These are phyloP conservation scores for Drosophila prosaltans DNA, from an alignment of 1,140 invertebrate genomes.

Conservation along the genomic window DNA sequence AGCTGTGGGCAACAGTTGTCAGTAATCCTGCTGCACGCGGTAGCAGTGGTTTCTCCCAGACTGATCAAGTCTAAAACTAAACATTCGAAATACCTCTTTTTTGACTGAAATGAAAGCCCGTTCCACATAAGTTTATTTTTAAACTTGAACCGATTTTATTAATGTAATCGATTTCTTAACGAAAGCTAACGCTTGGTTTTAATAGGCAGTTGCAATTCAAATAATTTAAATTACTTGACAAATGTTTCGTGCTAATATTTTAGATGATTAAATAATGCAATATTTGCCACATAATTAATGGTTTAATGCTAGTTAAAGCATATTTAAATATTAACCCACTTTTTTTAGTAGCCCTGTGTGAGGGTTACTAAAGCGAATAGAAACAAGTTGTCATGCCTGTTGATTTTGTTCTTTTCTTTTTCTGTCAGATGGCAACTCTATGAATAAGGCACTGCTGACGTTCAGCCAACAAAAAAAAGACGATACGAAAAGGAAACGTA, in stretches of 20 bases:
- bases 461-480: constrained; percentile 50
- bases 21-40: too few relatives aligned
- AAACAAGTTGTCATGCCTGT: constrained; percentile 25
- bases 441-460: constrained; percentile 43
- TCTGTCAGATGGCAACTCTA: constrained; percentile 36
- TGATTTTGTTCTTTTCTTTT: constrained; percentile 9
- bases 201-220: constrained; percentile 29
- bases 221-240: background rate
- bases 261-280: background rate
- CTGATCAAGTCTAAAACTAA: too few relatives aligned
- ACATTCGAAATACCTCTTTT: too few relatives aligned
- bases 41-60: too few relatives aligned
- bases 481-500: constrained; percentile 37
- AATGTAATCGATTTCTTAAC: too few relatives aligned
- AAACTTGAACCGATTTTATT: too few relatives aligned
- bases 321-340: background rate
- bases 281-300: background rate
- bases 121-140: too few relatives aligned
- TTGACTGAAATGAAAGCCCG: too few relatives aligned
- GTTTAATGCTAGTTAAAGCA: background rate
- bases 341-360: background rate
- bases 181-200: background rate
- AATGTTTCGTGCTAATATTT: background rate
- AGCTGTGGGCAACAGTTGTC: too few relatives aligned
- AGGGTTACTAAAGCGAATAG: background rate